Evolutionary conservation across 1,140 invertebrate genomes (phyloP).

Genomic region (Eurosta solidaginis): DNA sequence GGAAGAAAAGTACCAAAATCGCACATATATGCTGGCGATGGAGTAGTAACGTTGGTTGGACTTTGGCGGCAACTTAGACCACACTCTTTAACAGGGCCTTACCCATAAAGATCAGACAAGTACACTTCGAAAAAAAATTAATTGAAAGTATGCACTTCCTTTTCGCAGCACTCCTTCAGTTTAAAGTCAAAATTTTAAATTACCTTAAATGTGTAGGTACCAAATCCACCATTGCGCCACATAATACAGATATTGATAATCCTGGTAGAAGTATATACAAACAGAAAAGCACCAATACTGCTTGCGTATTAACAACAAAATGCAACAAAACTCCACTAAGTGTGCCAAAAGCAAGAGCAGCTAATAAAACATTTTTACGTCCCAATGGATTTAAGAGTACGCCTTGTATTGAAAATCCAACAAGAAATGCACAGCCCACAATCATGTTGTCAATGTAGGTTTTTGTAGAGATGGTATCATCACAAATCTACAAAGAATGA

Average conservation of each 20-base stretch:
- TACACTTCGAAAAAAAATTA: too few species aligned
- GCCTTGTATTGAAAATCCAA: constrained; percentile 53
- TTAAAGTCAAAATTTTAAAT: constrained; percentile 1
- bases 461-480: constrained; percentile 50
- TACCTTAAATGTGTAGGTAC: constrained; percentile 62
- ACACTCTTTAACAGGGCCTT: too few species aligned
- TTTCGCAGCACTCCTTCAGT: too few species aligned
- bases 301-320: constrained; percentile 47
- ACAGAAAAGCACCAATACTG: constrained; percentile 55
- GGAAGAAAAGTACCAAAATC: too few species aligned
- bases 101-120: too few species aligned
- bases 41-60: too few species aligned
- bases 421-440: constrained; percentile 53
- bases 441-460: constrained; percentile 58
- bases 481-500: constrained; percentile 42
- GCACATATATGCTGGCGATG: too few species aligned
- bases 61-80: too few species aligned
- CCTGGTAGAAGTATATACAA: constrained; percentile 57
- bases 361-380: constrained; percentile 50
- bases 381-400: constrained; percentile 52
- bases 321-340: constrained; percentile 49
- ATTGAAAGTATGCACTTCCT: too few species aligned
- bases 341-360: constrained; percentile 40
- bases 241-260: constrained; percentile 59
- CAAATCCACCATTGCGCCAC: constrained; percentile 60